Conservation (phyloP, 2,113 vertebrate genomes). For the Barbus barbus region DNA sequence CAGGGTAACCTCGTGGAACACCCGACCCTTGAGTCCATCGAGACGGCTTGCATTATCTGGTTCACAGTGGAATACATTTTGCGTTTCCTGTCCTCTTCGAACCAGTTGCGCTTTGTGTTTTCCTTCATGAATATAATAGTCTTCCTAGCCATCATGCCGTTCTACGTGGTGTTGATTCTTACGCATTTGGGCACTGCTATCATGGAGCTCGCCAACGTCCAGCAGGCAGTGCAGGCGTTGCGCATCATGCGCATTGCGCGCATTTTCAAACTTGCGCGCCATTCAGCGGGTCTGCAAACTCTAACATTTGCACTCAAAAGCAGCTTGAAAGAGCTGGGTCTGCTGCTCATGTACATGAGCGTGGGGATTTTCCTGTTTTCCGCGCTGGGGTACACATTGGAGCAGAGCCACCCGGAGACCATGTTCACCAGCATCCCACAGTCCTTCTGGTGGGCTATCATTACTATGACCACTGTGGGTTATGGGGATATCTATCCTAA, state of each 20-base stretch:
- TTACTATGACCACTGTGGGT: conserved; percentile 98
- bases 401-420: conserved; percentile 94
- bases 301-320: conserved; percentile 93
- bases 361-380: conserved; percentile 97
- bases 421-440: conserved; percentile 98
- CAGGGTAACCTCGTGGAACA: conserved; percentile 87
- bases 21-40: conserved; percentile 89
- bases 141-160: conserved; percentile 93
- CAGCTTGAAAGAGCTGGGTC: conserved; percentile 92
- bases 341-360: conserved; percentile 96
- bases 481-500: conserved; percentile 98
- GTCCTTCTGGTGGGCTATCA: conserved; percentile 99
- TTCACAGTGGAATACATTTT: conserved; percentile 93
- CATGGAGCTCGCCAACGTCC: conserved; percentile 92
- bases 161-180: conserved; percentile 89
- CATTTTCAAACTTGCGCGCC: conserved; percentile 95
- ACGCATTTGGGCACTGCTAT: conserved; percentile 87
- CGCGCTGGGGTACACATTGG: conserved; percentile 95
- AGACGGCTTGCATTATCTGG: conserved; percentile 95
- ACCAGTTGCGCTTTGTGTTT: conserved; percentile 85
- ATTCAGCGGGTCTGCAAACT: conserved; percentile 94
- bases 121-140: conserved; percentile 97
- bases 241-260: conserved; percentile 95
- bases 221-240: conserved; percentile 94
- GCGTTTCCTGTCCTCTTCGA: conserved; percentile 87